Conservation (phyloP, 2,797 vertebrate genomes). For the Anguilla pacifica region DNA sequence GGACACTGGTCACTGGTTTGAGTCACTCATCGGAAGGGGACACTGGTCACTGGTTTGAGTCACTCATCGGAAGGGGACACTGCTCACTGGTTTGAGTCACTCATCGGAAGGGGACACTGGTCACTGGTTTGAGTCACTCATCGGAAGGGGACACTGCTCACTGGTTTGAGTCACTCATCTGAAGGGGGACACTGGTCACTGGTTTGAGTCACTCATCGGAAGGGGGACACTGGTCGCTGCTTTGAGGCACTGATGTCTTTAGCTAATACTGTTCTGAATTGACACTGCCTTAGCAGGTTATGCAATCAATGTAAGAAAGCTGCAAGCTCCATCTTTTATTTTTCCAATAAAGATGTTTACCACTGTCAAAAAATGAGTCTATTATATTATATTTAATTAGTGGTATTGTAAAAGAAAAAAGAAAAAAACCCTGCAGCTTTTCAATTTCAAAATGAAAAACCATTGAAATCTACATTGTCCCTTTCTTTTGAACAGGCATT, state of each 20-base stretch:
- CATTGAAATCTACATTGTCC: neutral
- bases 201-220: neutral
- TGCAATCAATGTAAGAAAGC: neutral
- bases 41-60: neutral
- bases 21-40: neutral
- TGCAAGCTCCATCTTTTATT: neutral
- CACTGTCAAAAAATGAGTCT: neutral
- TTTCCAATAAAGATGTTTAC: neutral
- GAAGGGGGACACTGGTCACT: neutral
- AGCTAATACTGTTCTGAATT: neutral
- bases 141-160: neutral
- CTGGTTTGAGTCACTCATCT: neutral
- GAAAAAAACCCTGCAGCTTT: neutral
- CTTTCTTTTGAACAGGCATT: neutral
- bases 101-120: neutral
- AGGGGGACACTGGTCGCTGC: neutral
- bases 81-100: too few relatives aligned
- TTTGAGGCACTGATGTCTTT: neutral
- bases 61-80: neutral
- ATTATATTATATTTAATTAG: conserved; percentile 7
- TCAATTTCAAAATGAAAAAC: neutral
- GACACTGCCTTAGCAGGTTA: neutral
- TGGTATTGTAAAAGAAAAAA: neutral
- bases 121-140: neutral
- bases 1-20: neutral